Evolutionary conservation across 53 echinoderm and acorn worm species (phyloP).

Genomic region (Patiria pectinifera): DNA sequence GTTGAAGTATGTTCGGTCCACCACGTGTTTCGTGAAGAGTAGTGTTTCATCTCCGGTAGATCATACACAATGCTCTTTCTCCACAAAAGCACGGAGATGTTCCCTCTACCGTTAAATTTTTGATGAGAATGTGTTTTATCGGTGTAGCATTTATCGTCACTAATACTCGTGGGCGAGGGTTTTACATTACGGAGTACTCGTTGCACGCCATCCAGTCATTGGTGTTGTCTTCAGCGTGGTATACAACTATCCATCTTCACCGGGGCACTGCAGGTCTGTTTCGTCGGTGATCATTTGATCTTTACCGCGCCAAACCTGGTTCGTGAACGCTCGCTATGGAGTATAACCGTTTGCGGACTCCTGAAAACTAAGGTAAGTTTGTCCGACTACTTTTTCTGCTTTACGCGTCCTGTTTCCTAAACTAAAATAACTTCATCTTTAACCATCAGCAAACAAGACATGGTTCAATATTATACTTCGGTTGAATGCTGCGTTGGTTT

Average conservation of each 20-base stretch:
- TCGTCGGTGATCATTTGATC: background rate
- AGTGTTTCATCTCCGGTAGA: background rate
- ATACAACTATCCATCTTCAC: background rate
- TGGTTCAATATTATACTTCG: no score
- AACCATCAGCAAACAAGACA: no score
- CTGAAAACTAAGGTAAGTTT: background rate
- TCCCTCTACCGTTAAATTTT: constrained; percentile 21
- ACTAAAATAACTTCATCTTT: background rate
- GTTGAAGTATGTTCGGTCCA: background rate
- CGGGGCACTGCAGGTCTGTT: background rate
- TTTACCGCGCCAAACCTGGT: background rate
- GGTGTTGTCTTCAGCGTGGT: background rate
- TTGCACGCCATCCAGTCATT: background rate
- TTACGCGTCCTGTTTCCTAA: background rate
- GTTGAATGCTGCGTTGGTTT: no score
- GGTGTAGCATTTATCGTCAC: background rate
- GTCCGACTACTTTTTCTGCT: background rate
- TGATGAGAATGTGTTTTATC: constrained; percentile 16
- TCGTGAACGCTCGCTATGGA: background rate
- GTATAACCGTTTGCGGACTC: background rate
- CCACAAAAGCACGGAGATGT: background rate
- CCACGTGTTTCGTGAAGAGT: background rate
- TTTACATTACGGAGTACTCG: background rate
- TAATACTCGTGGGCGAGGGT: background rate
- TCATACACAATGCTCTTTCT: background rate